Evolutionary conservation across 2,113 vertebrate species (phyloP), one percentile per base, ranked within the genome.

Genomic region (Corydoras maculifer): DNA sequence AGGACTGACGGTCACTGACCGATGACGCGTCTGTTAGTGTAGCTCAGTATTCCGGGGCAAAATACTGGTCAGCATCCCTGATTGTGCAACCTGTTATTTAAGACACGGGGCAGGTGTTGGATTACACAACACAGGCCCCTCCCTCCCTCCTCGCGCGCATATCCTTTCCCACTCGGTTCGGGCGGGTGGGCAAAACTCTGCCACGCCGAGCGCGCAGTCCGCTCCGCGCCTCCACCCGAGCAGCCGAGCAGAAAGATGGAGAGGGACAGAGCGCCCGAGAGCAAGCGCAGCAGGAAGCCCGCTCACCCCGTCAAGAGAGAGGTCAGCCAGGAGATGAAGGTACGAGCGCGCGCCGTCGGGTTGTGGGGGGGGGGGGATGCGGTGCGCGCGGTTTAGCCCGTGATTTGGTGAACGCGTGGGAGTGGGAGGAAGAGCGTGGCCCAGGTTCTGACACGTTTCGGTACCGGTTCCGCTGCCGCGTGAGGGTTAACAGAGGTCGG

Each of bases 291-390:
- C 88, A 94, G 95, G 86, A 94, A 94, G 84, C 92, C 93, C 83
- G 93, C 93, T 79, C 93, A 93, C 84, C 95, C 95, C 1, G 91
- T 98, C 63, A 95, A 96, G 80, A 91, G 94, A 83, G 94, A 94
- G 86, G 94, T 95, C 85, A 96, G 94, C 77, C 93, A 95, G 80
- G 95, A 98, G 86, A 95, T 98, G 94, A 96, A 97, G 94, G 95
- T 98, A 88, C 82, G 87, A 31, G 54, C 9, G 2, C 62, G 12
- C 50, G 49, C 58, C 15, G 0, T 49, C 62, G 50, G 13, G 9
- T 35, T 59, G 51, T n/a, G 15, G 25, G 11, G 35, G 4, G 29
- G 0, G 8, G 10, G 8, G 4, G 4, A 2, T 1, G 18, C 1
- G 18, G 18, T 50, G 7, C 11, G 49, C 1, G 51, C 2, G 13